Evolutionary conservation across 2,888 invertebrate genomes (phyloP).

Genomic region (Cotesia congregata): DNA sequence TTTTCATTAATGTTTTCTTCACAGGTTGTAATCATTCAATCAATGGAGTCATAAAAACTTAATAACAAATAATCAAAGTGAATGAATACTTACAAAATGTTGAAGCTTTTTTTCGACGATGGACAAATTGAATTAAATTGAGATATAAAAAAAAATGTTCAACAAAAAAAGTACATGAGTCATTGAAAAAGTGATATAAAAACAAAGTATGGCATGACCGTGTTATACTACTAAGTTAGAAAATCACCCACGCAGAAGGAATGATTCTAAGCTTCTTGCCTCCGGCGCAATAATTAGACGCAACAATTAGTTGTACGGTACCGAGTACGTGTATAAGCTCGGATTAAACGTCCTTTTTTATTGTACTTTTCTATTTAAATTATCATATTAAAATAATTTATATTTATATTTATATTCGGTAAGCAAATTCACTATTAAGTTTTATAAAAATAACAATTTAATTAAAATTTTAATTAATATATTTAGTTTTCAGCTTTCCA

Average conservation of each 20-base stretch:
- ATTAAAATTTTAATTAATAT: no score
- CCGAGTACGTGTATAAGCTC: constrained; percentile 50
- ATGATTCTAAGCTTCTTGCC: constrained; percentile 16
- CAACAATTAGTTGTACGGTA: constrained; percentile 66
- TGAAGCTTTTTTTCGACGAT: not conserved
- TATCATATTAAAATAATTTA: not conserved
- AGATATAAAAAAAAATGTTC: not conserved
- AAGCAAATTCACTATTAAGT: not conserved
- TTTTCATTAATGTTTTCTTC: not conserved
- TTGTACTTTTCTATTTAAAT: constrained; percentile 16
- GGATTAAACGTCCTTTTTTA: constrained; percentile 34
- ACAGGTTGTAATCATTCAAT: not conserved
- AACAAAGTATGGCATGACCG: constrained; percentile 25
- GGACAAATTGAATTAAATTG: not conserved
- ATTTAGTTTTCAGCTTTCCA: no score
- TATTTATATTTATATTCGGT: constrained; percentile 9
- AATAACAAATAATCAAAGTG: not conserved
- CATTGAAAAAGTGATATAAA: constrained; percentile 7
- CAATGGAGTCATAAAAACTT: not conserved
- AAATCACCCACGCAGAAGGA: constrained; percentile 30
- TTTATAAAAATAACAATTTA: not conserved
- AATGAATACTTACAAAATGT: not conserved
- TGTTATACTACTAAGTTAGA: constrained; percentile 25
- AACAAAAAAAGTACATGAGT: not conserved
- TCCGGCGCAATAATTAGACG: constrained; percentile 56